Percentiles rank a stretch among this genome's conserved stretches.
phyloP scores from a whole-genome alignment of 2,797 vertebrate species.

The Pseudochaenichthys georgianus region DNA sequence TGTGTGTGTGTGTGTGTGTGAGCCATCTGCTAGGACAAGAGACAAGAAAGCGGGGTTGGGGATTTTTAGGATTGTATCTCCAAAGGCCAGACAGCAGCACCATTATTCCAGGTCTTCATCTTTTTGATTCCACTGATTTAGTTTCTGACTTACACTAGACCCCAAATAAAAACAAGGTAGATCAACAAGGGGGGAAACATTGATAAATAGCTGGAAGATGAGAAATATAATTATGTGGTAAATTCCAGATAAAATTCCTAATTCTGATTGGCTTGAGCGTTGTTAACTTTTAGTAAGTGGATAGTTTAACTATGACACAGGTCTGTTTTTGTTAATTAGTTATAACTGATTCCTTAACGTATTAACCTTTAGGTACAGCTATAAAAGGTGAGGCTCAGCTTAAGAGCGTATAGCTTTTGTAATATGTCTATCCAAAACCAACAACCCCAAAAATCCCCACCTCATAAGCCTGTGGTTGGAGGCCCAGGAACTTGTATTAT shows the following conservation, averaged over 20 bases:
- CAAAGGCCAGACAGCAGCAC: background rate
- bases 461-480: background rate
- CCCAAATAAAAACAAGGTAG: too few species aligned
- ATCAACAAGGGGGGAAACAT: background rate
- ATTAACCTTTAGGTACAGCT: background rate
- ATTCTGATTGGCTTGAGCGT: background rate
- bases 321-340: background rate
- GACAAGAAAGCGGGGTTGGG: slow-evolving; percentile 6
- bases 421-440: background rate
- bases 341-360: background rate
- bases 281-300: background rate
- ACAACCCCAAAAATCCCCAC: background rate
- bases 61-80: slow-evolving; percentile 17
- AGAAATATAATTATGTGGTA: background rate
- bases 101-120: background rate
- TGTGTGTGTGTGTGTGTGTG: background rate
- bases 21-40: slow-evolving; percentile 36
- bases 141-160: background rate
- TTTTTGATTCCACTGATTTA: slow-evolving; percentile 5
- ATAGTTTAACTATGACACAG: background rate
- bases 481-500: background rate
- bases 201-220: background rate
- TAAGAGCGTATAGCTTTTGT: background rate
- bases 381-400: background rate
- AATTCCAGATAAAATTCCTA: background rate